Evolutionary conservation across 37 sponge, comb jelly and placozoan species (phyloP).

Genomic region (Ianthella basta): DNA sequence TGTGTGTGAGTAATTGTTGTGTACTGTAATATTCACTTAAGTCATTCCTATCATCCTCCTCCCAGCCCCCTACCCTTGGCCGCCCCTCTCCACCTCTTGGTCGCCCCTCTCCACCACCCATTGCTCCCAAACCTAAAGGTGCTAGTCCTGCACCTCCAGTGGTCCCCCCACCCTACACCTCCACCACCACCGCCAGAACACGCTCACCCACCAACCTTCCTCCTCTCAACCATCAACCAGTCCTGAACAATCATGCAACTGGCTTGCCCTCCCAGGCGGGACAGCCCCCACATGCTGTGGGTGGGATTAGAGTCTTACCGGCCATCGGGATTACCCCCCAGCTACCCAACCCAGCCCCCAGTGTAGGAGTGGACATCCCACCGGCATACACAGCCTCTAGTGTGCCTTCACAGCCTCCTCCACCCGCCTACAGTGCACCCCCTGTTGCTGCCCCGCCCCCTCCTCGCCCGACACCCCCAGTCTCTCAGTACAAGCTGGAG

Average conservation of each 20-base stretch:
- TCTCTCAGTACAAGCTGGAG: conserved; percentile 50
- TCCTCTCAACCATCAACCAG: too few species aligned
- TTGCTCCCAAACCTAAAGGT: neutral
- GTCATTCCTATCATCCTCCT: conserved; percentile 2
- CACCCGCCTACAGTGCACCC: neutral
- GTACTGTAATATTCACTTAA: too few species aligned
- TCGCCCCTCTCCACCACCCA: neutral
- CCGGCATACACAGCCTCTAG: neutral
- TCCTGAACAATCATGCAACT: too few species aligned
- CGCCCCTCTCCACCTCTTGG: too few species aligned
- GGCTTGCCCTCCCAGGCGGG: too few species aligned
- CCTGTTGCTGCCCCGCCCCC: neutral
- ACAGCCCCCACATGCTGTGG: neutral
- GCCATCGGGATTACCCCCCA: neutral
- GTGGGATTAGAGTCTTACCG: conserved; percentile 32
- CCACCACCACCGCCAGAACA: neutral
- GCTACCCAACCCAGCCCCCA: neutral
- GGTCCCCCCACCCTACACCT: neutral
- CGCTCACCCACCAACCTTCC: too few species aligned
- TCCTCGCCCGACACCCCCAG: neutral
- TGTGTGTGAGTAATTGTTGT: too few species aligned
- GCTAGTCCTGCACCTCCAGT: neutral
- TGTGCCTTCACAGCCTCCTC: neutral
- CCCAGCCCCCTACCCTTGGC: neutral
- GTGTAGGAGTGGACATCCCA: too few species aligned